These are phyloP conservation scores for Panagrolaimus sp. DNA, from an alignment of 1,140 invertebrate genomes.

Conservation along the genomic window DNA sequence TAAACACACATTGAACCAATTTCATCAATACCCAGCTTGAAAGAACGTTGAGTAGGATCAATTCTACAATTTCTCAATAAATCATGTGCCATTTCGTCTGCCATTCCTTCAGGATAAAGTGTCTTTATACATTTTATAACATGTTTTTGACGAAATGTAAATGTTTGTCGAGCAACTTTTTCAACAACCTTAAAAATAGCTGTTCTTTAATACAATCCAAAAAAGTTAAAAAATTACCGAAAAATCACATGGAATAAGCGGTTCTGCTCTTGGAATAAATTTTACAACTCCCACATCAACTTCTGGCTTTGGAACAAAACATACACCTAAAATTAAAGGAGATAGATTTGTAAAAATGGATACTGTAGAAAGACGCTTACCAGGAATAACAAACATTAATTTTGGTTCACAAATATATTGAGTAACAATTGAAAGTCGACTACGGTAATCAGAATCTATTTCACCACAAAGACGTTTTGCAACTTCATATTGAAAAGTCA, in stretches of 20 bases:
- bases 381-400: constrained; percentile 79
- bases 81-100: constrained; percentile 66
- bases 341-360: not conserved
- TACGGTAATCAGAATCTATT: constrained; percentile 57
- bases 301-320: constrained; percentile 59
- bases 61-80: constrained; percentile 72
- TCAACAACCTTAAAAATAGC: constrained; percentile 79
- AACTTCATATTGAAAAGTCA: constrained; percentile 87
- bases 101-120: constrained; percentile 68
- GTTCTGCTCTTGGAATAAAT: constrained; percentile 72
- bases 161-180: constrained; percentile 78
- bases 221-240: constrained; percentile 20
- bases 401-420: constrained; percentile 80
- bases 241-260: constrained; percentile 64
- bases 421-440: constrained; percentile 82
- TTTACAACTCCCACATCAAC: constrained; percentile 92
- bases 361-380: constrained; percentile 69
- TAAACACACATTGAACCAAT: constrained; percentile 71
- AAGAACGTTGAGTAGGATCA: constrained; percentile 67
- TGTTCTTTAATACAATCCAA: constrained; percentile 50
- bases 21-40: constrained; percentile 72
- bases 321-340: constrained; percentile 9
- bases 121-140: constrained; percentile 66
- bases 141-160: constrained; percentile 79
- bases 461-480: constrained; percentile 78